Evolutionary conservation across 2,797 vertebrate genomes (phyloP), one percentile per base, ranked within the genome.

Genomic region (Dipus sagitta): DNA sequence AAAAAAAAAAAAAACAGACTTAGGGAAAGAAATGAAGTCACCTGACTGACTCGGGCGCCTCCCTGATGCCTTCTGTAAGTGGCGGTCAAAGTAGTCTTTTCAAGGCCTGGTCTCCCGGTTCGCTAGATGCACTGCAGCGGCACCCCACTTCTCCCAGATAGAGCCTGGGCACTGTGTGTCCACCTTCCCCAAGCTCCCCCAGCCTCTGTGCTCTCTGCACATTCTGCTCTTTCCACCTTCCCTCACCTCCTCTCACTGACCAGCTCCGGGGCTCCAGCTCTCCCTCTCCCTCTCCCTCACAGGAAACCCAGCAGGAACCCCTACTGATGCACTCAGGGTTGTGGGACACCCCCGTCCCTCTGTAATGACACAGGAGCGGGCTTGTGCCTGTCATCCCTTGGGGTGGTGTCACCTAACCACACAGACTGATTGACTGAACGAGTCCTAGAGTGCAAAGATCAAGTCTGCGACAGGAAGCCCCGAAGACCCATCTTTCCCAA

Each of bases 401-500:
- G 32, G 30, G 26, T 3, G 7, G 3, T 15, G n/a, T 52, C 1
- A 28, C n/a, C 78, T 58, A 47, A 11, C 23, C 65, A 6, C 0
- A 26, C 20, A 91, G 54, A 17, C 30, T 38, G 4, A 12, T 8
- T 28, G 34, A 47, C 23, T 14, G 28, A 54, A 62, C 23, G 0
- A 28, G 26, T 71, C 54, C 54, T 54, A 38, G 6, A 88, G 8
- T 38, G 74, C 28, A 4, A 38, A 80, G 81, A 93, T 85, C 0
- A 28, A 96, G 76, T 80, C 86, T 84, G 87, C 6, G 67, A 23
- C 24, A 82, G 64, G 80, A 87, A 74, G 24, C 92, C 95, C 60
- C 23, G 80, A 90, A 95, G 32, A 92, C 64, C 47, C 75, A 0
- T 0, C 42, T 91, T 80, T 1, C 11, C 71, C 64, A 52, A 76